Evolutionary conservation across 2,888 invertebrate species (phyloP).

Genomic region (Volucella zonaria): DNA sequence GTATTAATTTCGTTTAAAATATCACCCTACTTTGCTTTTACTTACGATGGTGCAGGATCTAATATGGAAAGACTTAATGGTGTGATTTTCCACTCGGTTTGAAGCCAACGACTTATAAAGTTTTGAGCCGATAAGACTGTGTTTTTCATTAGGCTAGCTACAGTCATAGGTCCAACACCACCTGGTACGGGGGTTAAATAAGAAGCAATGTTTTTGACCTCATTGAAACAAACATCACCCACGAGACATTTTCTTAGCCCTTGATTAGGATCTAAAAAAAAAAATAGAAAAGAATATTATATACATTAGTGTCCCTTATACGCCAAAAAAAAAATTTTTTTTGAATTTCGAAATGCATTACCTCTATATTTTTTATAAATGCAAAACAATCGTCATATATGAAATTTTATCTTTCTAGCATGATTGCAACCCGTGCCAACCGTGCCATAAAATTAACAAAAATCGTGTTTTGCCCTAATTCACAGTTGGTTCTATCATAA

Average conservation of each 20-base stretch:
- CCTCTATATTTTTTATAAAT: too few relatives aligned
- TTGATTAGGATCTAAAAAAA: conserved; percentile 87
- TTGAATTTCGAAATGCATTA: too few relatives aligned
- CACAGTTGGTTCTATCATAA: too few relatives aligned
- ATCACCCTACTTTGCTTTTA: not conserved
- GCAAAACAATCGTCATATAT: too few relatives aligned
- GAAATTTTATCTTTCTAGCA: too few relatives aligned
- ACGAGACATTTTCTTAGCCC: conserved; percentile 92
- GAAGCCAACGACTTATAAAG: conserved; percentile 84
- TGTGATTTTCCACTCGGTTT: conserved; percentile 88
- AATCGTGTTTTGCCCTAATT: too few relatives aligned
- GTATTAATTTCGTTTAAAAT: not conserved
- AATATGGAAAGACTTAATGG: conserved; percentile 86
- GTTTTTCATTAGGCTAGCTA: conserved; percentile 98
- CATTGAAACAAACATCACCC: conserved; percentile 96
- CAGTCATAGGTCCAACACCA: conserved; percentile 99
- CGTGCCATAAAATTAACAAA: too few relatives aligned
- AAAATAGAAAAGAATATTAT: not conserved
- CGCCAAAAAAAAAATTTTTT: too few relatives aligned
- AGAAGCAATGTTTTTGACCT: conserved; percentile 91
- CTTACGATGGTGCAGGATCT: conserved; percentile 92
- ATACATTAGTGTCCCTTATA: too few relatives aligned
- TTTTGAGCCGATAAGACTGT: conserved; percentile 92
- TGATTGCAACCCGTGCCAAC: too few relatives aligned
- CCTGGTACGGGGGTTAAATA: conserved; percentile 97